Evolutionary conservation across 2,113 vertebrate genomes (phyloP), one percentile per base, ranked within the genome.

Genomic region (Rhinolophus ferrumequinum): DNA sequence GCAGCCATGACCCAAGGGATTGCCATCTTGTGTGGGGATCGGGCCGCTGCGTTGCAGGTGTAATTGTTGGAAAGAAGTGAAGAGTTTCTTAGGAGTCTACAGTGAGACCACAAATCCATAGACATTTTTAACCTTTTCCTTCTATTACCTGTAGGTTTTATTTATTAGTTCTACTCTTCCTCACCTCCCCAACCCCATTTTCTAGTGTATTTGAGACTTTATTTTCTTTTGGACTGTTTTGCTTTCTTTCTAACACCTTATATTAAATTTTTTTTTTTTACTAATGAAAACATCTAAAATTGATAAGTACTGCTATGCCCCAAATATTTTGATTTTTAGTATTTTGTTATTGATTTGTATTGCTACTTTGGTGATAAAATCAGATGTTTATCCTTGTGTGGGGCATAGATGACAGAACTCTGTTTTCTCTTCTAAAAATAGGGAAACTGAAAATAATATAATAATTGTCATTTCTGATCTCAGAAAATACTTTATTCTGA

Each of bases 341-440:
- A 19, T 86, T 90, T 50, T 50, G 47, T 50, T 10, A 26, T 67
- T 90, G 64, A 38, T 89, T 88, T 66, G 30, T 90, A 87, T 90
- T 87, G 26, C 75, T 86, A 30, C 95, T 87, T 81, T 44, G 62
- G 26, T 81, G 62, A 50, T 94, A 87, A 73, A 81, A 81, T 96
- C 44, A 85, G 86, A 14, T 95, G 60, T 50, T 93, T 15, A 2
- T 80, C 56, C 19, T 3, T 85, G 72, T 24, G 5, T 82, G 5
- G 35, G 47, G 15, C n/a, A 52, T 15, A 1, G 35, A 24, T 26
- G 8, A 24, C 50, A 58, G 41, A 60, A 41, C 15, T 13, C 33
- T 30, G 18, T 82, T 69, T 89, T 83, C 33, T 54, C 35, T 72
- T 79, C 33, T n/a, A n/a, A 86, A 70, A 90, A 26, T 70, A 72